These are phyloP conservation scores for Arctia plantaginis DNA, from an alignment of 2,888 invertebrate species.

Conservation along the genomic window DNA sequence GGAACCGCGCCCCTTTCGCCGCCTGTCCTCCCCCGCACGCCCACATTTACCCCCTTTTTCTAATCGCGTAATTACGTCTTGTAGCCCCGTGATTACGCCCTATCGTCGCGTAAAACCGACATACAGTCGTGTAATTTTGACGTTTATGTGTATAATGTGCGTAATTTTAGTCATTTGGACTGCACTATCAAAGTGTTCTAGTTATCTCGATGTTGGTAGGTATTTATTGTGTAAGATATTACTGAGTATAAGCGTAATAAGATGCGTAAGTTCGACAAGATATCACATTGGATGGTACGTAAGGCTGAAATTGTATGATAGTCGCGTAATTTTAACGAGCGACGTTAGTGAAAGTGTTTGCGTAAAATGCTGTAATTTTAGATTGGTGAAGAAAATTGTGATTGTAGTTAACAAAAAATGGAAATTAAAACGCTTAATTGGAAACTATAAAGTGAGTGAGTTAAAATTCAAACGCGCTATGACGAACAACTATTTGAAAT, in stretches of 20 bases:
- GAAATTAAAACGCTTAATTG: background rate
- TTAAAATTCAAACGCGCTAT: slow-evolving; percentile 14
- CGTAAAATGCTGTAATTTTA: slow-evolving; percentile 17
- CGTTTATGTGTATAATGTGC: slow-evolving; percentile 24
- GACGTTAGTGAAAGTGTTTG: slow-evolving; percentile 19
- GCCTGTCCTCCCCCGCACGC: slow-evolving; percentile 60
- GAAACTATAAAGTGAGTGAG: slow-evolving; percentile 11
- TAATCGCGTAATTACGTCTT: slow-evolving; percentile 25
- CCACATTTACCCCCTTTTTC: slow-evolving; percentile 43
- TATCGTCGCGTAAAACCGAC: slow-evolving; percentile 23
- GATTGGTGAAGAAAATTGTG: slow-evolving; percentile 14
- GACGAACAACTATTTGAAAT: background rate
- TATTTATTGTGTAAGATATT: slow-evolving; percentile 35
- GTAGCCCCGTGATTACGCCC: slow-evolving; percentile 24
- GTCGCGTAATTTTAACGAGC: slow-evolving; percentile 20
- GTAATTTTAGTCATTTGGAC: slow-evolving; percentile 31
- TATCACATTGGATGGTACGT: slow-evolving; percentile 20
- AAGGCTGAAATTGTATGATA: slow-evolving; percentile 21
- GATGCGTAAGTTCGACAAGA: slow-evolving; percentile 22
- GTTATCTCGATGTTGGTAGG: slow-evolving; percentile 20
- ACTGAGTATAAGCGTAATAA: slow-evolving; percentile 27
- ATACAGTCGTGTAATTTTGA: slow-evolving; percentile 30
- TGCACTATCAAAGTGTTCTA: slow-evolving; percentile 43
- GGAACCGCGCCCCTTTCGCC: slow-evolving; percentile 59
- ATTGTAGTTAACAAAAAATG: slow-evolving; percentile 20